Conservation (phyloP, 2,113 vertebrate species). For the Erpornis zantholeuca region DNA sequence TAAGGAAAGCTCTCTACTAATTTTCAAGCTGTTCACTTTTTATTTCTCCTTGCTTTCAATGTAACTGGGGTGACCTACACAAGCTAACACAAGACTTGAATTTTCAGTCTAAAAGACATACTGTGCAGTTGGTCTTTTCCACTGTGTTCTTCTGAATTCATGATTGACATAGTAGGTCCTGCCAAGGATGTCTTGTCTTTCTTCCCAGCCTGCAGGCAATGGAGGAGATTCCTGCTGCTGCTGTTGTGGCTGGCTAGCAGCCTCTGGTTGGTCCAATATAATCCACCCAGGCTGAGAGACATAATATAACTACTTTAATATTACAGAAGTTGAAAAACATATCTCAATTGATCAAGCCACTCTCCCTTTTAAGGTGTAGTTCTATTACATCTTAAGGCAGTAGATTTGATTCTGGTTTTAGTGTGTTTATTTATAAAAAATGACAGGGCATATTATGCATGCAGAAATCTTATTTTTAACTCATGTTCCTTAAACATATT, state of each 20-base stretch:
- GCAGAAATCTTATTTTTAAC: not conserved
- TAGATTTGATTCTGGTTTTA: not conserved
- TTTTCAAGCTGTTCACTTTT: not conserved
- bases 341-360: not conserved
- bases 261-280: slow-evolving; percentile 89
- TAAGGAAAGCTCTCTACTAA: not conserved
- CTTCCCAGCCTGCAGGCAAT: slow-evolving; percentile 94
- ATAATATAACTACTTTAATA: not conserved
- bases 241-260: slow-evolving; percentile 78
- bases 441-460: not conserved
- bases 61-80: not conserved
- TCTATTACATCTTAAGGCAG: not conserved
- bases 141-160: slow-evolving; percentile 90
- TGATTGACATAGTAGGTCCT: slow-evolving; percentile 95
- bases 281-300: slow-evolving; percentile 88
- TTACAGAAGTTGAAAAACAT: not conserved
- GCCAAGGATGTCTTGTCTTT: slow-evolving; percentile 93
- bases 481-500: not conserved
- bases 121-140: slow-evolving; percentile 89
- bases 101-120: slow-evolving; percentile 64
- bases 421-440: not conserved
- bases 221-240: slow-evolving; percentile 80
- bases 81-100: not conserved
- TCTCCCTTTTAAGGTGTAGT: not conserved
- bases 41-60: not conserved